Base-by-base conservation (phyloP, 2,888 invertebrate genomes). In the Rapana venosa region DNA sequence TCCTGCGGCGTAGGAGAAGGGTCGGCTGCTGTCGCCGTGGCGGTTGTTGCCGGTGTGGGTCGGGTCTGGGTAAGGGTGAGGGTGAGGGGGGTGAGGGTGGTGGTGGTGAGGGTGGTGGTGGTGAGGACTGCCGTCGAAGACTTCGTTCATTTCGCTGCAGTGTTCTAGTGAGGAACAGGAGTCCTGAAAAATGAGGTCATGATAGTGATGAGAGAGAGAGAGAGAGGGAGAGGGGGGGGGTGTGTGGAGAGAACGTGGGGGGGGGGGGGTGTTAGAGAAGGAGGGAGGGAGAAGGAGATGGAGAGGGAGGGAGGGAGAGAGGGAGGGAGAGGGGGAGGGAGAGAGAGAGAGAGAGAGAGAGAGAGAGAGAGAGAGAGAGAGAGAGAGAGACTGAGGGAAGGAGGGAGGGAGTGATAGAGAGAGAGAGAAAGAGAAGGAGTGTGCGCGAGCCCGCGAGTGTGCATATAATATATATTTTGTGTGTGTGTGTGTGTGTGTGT, bases 1-100 rank as follows among this genome's bases (percentile, higher is more conserved):
- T 1, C 87, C 87, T 0, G 92, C 92, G 87, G 93, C 92, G 86
- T 94, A 94, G 22, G 94, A 93, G 90, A 94, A 94, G 66, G 94
- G 94, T 85, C 91, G 70, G 88, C 88, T 87, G 91, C 87, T 30
- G 89, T 89, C 90, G 90, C 36, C 92, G 92, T 66, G 92, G 92
- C 87, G 91, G 91, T 89, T 58, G 84, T 58, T 85, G 84, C 30
- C 30, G 30, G n/a, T n/a, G 77, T 77, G 20, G 91, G 85, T 91
- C 87, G 47, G 87, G 87, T 20, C 35, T 22, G 30, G 13, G 81
- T 1, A 26, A 26, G 83, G 58, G 87, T 87, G 81, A 20, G 87
- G 88, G 15, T 89, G 92, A 79, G 90, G 91, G 17, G 32, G 74
- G 86, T 91, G 90, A 47, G 74, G 91, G 87, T 91, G 89, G n/a